Conservation (phyloP, 2,888 invertebrate genomes). For the Ophion ventricosus region DNA sequence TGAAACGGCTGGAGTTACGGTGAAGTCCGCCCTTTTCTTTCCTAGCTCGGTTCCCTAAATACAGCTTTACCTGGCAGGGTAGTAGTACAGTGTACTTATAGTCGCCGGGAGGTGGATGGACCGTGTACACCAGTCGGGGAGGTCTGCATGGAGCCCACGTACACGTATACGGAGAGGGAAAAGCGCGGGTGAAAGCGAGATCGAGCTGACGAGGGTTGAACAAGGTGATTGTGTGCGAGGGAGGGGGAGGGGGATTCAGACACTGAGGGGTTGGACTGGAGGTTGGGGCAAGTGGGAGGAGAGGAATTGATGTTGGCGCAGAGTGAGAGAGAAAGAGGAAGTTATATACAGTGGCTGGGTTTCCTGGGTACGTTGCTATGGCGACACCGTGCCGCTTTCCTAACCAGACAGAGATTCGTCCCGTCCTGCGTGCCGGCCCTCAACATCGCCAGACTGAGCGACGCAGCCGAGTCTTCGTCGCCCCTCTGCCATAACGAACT, state of each 20-base stretch:
- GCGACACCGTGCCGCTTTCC: slow-evolving; percentile 63
- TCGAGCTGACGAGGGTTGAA: slow-evolving; percentile 61
- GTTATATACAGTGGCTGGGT: slow-evolving; percentile 76
- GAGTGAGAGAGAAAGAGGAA: slow-evolving; percentile 48
- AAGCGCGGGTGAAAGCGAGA: slow-evolving; percentile 61
- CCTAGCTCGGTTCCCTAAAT: neutral
- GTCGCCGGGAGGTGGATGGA: slow-evolving; percentile 79
- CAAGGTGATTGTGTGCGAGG: slow-evolving; percentile 54
- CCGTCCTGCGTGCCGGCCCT: slow-evolving; percentile 49
- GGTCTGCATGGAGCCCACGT: slow-evolving; percentile 36
- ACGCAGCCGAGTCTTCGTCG: slow-evolving; percentile 38
- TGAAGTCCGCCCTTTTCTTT: neutral
- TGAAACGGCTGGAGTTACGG: neutral
- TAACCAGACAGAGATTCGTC: slow-evolving; percentile 69
- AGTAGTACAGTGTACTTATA: slow-evolving; percentile 23
- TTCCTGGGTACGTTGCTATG: slow-evolving; percentile 82
- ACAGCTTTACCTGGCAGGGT: slow-evolving; percentile 27
- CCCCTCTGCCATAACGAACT: slow-evolving; percentile 14
- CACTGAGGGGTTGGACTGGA: slow-evolving; percentile 50
- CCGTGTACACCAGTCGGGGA: slow-evolving; percentile 77
- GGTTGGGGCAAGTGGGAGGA: slow-evolving; percentile 16
- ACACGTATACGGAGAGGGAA: slow-evolving; percentile 44
- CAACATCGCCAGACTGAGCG: slow-evolving; percentile 73
- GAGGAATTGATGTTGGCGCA: slow-evolving; percentile 51
- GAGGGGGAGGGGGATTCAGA: slow-evolving; percentile 39